These are phyloP conservation scores for Limnephilus marmoratus DNA, from an alignment of 2,888 invertebrate genomes.

Conservation along the genomic window DNA sequence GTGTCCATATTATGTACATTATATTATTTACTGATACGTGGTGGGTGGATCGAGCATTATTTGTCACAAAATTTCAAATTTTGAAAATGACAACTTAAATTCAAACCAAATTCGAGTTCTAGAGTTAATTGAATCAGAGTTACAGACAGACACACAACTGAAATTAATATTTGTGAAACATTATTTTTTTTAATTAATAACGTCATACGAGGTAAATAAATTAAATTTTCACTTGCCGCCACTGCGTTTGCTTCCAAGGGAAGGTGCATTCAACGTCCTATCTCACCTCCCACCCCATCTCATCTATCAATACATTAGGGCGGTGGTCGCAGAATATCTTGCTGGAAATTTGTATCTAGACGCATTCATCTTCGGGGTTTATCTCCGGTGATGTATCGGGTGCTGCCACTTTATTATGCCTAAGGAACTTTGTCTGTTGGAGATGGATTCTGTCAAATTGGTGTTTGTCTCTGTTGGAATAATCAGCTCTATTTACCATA, in stretches of 20 bases:
- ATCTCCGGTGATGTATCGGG: constrained; percentile 13
- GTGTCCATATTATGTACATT: no score
- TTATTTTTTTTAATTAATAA: background rate
- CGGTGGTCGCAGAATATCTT: constrained; percentile 24
- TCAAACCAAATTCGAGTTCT: no score
- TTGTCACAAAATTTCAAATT: no score
- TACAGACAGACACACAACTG: no score
- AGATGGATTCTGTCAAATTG: constrained; percentile 9
- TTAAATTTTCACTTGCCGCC: background rate
- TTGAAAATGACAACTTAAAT: no score
- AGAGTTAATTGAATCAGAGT: no score
- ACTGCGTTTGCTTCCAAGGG: background rate
- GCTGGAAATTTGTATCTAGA: background rate
- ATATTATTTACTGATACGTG: no score
- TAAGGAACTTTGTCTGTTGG: background rate
- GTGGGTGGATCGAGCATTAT: no score
- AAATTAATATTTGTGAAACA: no score
- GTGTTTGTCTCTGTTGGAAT: background rate
- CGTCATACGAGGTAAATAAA: background rate
- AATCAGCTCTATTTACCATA: background rate
- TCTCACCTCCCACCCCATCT: background rate
- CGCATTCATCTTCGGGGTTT: constrained; percentile 27
- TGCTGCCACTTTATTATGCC: constrained; percentile 11
- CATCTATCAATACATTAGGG: constrained; percentile 7
- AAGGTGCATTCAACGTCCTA: background rate